These are phyloP conservation scores for Molossus alvarezi DNA, from an alignment of 2,797 vertebrate species.

Conservation along the genomic window DNA sequence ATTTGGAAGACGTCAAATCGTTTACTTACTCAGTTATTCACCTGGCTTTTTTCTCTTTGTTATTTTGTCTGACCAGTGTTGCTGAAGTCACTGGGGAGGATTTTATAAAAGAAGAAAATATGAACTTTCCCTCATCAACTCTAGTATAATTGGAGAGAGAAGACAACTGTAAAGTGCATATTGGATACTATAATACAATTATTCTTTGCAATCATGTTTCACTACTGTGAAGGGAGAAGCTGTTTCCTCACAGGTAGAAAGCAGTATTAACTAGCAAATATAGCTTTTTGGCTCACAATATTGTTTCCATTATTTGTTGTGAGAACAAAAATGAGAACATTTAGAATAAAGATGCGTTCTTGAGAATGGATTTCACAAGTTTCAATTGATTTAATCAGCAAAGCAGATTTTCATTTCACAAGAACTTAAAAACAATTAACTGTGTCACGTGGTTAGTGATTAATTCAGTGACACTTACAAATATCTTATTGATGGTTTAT, in stretches of 20 bases:
- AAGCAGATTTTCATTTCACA: conserved; percentile 26
- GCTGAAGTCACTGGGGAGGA: conserved; percentile 42
- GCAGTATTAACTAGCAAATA: conserved; percentile 61
- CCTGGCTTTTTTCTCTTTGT: neutral
- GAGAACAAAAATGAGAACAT: conserved; percentile 7
- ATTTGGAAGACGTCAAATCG: conserved; percentile 28
- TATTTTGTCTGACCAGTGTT: conserved; percentile 62
- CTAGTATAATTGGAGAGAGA: conserved; percentile 63
- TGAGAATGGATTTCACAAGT: conserved; percentile 49
- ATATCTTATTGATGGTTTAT: neutral
- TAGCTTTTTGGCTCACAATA: conserved; percentile 43
- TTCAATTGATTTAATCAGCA: conserved; percentile 48
- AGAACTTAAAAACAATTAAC: neutral
- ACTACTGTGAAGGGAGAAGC: conserved; percentile 43
- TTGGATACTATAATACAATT: conserved; percentile 80
- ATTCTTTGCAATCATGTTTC: conserved; percentile 64
- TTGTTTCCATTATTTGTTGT: conserved; percentile 64
- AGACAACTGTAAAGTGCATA: conserved; percentile 74
- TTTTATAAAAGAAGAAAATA: conserved; percentile 68
- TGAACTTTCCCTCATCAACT: conserved; percentile 57
- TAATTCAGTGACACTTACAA: conserved; percentile 13
- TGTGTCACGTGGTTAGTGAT: neutral
- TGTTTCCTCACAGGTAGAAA: conserved; percentile 69
- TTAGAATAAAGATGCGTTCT: conserved; percentile 48
- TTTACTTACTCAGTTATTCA: conserved; percentile 30